Percentiles rank a stretch among this genome's conserved stretches.
phyloP scores from a whole-genome alignment of 2,797 vertebrate genomes.

The Clarias laeviceps region DNA sequence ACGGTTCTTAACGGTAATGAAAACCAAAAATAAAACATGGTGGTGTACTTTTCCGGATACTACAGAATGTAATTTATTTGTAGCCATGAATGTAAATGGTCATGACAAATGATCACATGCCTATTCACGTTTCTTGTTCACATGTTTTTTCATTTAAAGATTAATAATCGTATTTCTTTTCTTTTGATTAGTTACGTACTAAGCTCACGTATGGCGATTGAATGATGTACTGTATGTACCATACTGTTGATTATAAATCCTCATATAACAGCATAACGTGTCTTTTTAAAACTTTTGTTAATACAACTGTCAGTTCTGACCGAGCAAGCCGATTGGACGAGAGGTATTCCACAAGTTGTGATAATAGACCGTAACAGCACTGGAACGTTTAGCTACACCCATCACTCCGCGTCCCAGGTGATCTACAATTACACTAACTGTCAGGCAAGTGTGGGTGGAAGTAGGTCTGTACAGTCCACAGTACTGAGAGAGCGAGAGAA shows the following conservation, averaged over 20 bases:
- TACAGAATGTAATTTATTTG: neutral
- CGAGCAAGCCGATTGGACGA: too few relatives aligned
- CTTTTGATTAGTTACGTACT: neutral
- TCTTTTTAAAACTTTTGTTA: too few relatives aligned
- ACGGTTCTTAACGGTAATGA: neutral
- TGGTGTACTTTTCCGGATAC: neutral
- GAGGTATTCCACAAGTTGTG: too few relatives aligned
- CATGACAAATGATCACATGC: neutral
- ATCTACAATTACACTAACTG: too few relatives aligned
- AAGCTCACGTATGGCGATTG: neutral
- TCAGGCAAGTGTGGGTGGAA: too few relatives aligned
- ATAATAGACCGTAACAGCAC: too few relatives aligned
- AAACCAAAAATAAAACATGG: too few relatives aligned
- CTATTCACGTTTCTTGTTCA: neutral
- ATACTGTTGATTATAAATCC: slow-evolving; percentile 19
- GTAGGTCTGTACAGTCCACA: too few relatives aligned
- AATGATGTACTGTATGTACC: neutral
- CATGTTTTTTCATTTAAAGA: neutral
- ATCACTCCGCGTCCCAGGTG: too few relatives aligned
- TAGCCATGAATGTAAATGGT: neutral
- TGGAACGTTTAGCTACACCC: too few relatives aligned
- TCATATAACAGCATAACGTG: neutral
- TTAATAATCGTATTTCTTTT: neutral
- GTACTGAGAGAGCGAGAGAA: too few relatives aligned
- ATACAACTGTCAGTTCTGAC: too few relatives aligned